These are phyloP conservation scores for Ceratosolen fusciceps DNA, from an alignment of 1,140 invertebrate species.

Conservation along the genomic window DNA sequence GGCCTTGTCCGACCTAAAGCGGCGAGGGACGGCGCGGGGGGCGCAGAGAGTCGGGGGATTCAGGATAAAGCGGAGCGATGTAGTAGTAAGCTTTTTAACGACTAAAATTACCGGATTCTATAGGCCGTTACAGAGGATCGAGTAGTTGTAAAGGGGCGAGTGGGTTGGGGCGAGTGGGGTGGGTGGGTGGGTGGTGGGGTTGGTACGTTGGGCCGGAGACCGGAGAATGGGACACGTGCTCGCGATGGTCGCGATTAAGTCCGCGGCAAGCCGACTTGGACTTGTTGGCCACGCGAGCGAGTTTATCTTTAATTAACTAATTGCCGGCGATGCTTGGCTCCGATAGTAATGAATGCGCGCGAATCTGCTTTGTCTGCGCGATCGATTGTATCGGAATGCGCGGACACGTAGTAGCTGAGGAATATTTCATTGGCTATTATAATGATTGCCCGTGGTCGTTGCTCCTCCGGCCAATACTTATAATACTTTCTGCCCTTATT, in stretches of 20 bases:
- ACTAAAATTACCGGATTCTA: neutral
- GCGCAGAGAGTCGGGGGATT: neutral
- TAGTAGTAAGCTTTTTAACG: neutral
- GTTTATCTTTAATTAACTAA: constrained; percentile 35
- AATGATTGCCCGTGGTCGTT: neutral
- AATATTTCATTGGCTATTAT: constrained; percentile 20
- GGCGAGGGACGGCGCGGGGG: too few species aligned
- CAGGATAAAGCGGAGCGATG: too few species aligned
- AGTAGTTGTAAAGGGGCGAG: neutral
- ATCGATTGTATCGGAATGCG: constrained; percentile 18
- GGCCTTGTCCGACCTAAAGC: neutral
- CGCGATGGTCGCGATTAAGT: neutral
- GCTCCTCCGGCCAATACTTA: neutral
- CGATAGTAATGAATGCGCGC: constrained; percentile 28
- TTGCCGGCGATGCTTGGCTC: constrained; percentile 15
- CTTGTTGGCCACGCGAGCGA: too few species aligned
- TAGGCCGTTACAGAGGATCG: neutral
- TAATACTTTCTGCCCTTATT: neutral
- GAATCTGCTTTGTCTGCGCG: neutral
- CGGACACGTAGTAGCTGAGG: neutral
- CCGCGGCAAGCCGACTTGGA: too few species aligned
- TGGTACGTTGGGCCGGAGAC: too few species aligned
- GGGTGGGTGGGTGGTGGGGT: neutral
- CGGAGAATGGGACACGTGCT: too few species aligned
- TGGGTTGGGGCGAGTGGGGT: too few species aligned